Evolutionary conservation across 2,888 invertebrate species (phyloP), one percentile per base, ranked within the genome.

Genomic region (Hemistola chrysoprasaria): DNA sequence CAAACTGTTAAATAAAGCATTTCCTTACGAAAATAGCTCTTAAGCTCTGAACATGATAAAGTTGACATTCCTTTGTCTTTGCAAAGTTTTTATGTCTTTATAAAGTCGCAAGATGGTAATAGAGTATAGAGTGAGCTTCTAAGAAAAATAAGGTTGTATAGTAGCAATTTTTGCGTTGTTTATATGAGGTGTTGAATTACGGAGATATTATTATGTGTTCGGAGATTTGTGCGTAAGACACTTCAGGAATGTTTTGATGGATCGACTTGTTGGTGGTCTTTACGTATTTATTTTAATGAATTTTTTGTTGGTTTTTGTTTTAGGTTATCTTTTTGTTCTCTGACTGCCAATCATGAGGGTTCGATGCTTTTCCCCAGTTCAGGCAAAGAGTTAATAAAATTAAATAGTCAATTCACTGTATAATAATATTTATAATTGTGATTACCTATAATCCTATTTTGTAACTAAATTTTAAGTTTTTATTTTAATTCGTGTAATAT

Each of bases 141-240:
- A 42, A 43, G 56, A 53, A 53, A 47, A 52, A 29, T 50, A 41
- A 52, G 48, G 50, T 50, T 50, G 44, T 50, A 71, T 67, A 77
- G 82, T 79, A 80, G 78, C 75, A 78, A 61, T 77, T 78, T 75
- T 76, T 69, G 67, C 66, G 65, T 61, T 76, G 68, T 81, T 78
- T 77, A 77, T 69, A 72, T 54, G 61, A 64, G 60, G 81, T 82
- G 63, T 84, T 68, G 56, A 50, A 74, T 84, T 83, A 77, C 82
- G 62, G 50, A 69, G 62, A 51, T 69, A 16, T 68, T 60, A 46
- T 51, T 47, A 48, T 51, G 39, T 65, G 64, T 80, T 80, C 75
- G 78, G 69, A 73, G 82, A 83, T 81, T 75, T 77, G 77, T 82
- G 83, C 79, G 83, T 82, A 78, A 71, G 75, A 53, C 57, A 66